Evolutionary conservation across 2,888 invertebrate species (phyloP).

Genomic region (Lasioglossum lativentre): DNA sequence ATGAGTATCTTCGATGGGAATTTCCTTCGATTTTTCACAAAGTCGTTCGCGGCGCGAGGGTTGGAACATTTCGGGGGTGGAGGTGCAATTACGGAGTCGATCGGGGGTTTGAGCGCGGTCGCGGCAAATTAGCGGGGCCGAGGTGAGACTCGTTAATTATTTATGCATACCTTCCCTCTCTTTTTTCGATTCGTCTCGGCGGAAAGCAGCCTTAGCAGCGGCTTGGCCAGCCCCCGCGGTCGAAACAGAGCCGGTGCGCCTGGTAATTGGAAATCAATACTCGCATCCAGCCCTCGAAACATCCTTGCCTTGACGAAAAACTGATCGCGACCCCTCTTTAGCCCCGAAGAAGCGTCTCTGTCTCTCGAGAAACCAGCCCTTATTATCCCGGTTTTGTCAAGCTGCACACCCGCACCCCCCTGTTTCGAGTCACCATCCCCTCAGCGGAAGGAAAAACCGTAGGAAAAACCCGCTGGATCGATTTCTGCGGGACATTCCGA

Average conservation of each 20-base stretch:
- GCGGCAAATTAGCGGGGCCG: conserved; percentile 52
- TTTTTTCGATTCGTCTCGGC: conserved; percentile 43
- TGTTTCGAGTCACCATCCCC: not conserved
- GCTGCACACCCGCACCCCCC: not conserved
- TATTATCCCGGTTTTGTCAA: conserved; percentile 51
- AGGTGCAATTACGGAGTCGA: conserved; percentile 48
- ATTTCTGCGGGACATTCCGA: not conserved
- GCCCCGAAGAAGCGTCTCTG: conserved; percentile 29
- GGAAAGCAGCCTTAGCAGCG: not conserved
- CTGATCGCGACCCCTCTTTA: conserved; percentile 51
- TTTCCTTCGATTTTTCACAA: not conserved
- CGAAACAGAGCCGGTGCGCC: conserved; percentile 36
- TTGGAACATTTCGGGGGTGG: not conserved
- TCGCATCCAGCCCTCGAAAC: conserved; percentile 57
- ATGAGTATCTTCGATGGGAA: not conserved
- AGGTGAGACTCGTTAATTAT: conserved; percentile 67
- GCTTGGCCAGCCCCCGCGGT: not conserved
- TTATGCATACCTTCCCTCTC: conserved; percentile 65
- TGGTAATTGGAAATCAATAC: conserved; percentile 70
- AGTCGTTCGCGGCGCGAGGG: not conserved
- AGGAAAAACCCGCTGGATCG: not conserved
- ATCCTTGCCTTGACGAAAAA: conserved; percentile 61
- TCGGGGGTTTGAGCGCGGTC: conserved; percentile 1
- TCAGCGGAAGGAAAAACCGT: not conserved
- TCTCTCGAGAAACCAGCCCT: conserved; percentile 36